These are phyloP conservation scores for Odontocerum albicorne DNA, from an alignment of 2,888 invertebrate genomes.

Conservation along the genomic window DNA sequence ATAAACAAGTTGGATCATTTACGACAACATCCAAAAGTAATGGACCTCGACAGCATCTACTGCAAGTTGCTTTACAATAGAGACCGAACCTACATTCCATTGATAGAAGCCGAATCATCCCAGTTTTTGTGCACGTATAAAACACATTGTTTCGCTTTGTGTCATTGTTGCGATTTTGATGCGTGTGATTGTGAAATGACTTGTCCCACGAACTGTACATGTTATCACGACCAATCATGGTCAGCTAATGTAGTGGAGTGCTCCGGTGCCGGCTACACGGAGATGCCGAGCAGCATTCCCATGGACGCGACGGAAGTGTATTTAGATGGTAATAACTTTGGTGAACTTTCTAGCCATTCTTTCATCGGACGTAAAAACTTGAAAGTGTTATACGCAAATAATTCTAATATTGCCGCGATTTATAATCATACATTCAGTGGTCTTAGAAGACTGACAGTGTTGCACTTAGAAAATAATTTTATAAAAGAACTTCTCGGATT, in stretches of 20 bases:
- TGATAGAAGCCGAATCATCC: conserved; percentile 83
- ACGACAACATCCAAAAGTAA: conserved; percentile 85
- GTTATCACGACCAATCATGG: conserved; percentile 94
- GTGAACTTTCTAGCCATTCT: conserved; percentile 82
- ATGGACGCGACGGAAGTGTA: conserved; percentile 96
- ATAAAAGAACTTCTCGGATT: conserved; percentile 78
- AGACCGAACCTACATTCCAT: conserved; percentile 80
- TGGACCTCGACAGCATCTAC: conserved; percentile 87
- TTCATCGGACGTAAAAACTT: conserved; percentile 92
- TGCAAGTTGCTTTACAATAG: conserved; percentile 86
- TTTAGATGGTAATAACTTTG: conserved; percentile 89
- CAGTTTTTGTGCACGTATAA: conserved; percentile 92
- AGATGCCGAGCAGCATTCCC: conserved; percentile 85
- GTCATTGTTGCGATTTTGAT: conserved; percentile 96
- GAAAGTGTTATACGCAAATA: conserved; percentile 83
- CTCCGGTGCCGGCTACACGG: conserved; percentile 76
- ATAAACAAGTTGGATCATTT: conserved; percentile 83
- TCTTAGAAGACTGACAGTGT: conserved; percentile 71
- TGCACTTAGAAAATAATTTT: conserved; percentile 87
- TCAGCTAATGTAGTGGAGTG: conserved; percentile 92
- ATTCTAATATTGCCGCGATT: conserved; percentile 81
- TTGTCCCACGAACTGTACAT: conserved; percentile 91
- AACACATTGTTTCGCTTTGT: conserved; percentile 91
- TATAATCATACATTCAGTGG: conserved; percentile 92
- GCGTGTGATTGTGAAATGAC: conserved; percentile 98